A percentile compares a stretch with the other conserved stretches of the same genome.
phyloP scores from a whole-genome alignment of 2,888 invertebrate species.

The Anthophora plumipes region DNA sequence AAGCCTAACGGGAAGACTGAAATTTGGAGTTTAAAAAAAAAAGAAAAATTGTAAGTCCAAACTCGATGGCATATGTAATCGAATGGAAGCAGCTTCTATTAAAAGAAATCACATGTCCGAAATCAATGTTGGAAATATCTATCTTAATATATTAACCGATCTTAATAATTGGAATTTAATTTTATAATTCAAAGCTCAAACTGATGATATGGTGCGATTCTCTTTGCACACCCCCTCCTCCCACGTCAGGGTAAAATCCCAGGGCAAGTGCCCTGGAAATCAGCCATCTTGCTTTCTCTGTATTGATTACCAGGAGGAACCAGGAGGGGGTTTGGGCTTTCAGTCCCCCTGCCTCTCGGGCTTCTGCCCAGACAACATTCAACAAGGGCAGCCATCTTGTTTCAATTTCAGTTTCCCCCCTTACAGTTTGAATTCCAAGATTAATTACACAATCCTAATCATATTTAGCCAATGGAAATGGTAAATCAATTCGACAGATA shows the following conservation, averaged over 20 bases:
- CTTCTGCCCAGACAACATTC: conserved; percentile 73
- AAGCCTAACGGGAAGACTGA: too few species aligned
- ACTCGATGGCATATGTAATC: too few species aligned
- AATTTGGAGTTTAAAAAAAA: too few species aligned
- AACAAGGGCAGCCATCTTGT: conserved; percentile 82
- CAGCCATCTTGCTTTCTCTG: conserved; percentile 85
- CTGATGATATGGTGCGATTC: conserved; percentile 16
- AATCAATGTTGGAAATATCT: not conserved
- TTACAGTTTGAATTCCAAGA: conserved; percentile 68
- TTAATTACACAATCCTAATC: conserved; percentile 80
- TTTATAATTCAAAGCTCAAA: conserved; percentile 34
- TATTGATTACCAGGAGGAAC: conserved; percentile 81
- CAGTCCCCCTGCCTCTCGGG: conserved; percentile 66
- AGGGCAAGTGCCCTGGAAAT: conserved; percentile 82
- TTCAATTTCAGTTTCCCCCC: conserved; percentile 77
- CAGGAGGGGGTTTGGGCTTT: conserved; percentile 73
- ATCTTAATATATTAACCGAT: not conserved
- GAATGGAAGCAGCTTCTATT: too few species aligned
- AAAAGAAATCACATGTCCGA: not conserved
- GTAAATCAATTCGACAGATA: conserved; percentile 54
- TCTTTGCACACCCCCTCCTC: conserved; percentile 65
- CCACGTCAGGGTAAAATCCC: conserved; percentile 78
- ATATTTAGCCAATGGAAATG: conserved; percentile 68
- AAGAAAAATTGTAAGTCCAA: too few species aligned
- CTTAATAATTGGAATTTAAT: conserved; percentile 18